Base-by-base conservation (phyloP, 2,888 invertebrate genomes). In the Ernsta delagoae region DNA sequence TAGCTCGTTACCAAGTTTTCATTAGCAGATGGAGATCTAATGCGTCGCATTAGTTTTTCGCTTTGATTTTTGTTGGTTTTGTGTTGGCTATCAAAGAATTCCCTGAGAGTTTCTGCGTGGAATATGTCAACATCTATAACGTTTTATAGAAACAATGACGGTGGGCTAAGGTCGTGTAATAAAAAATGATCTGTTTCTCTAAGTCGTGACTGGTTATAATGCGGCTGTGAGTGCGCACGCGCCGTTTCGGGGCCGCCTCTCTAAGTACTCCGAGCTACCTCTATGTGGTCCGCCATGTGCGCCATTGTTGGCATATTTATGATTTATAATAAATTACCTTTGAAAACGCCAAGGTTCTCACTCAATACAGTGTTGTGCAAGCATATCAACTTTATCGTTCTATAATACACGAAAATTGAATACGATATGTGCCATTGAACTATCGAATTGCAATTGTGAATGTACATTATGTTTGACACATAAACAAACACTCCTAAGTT, bases 301-400 rank as follows among this genome's bases (percentile, higher is more conserved):
- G 77, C 83, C 77, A 89, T 91, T 92, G 90, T 92, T 87, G 78
- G 81, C 79, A 74, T 82, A 78, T 81, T 84, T 83, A 84, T 91
- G 89, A 92, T 91, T 90, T 86, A 91, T 89, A 83, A 79, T 76
- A 65, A 76, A 78, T 77, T 82, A 80, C 76, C 82, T 80, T 82
- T 78, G 79, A 75, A 81, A 81, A 73, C 75, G 77, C 80, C 90
- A 92, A 91, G 92, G 92, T 84, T 81, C 79, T 77, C 74, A 71
- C 71, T 76, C 73, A 70, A 57, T 70, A 70, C 71, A 65, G 70
- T 65, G 75, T 84, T 83, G 81, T 74, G 78, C 73, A 83, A 82
- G 76, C 75, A 75, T 79, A 77, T 78, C 70, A 70, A 64, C 57
- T 48, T 67, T 73, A 59, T 63, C 65, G 60, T 63, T 59, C 53